Evolutionary conservation across 92 coral and sea anemone genomes (phyloP).

Genomic region (Nematostella vectensis): DNA sequence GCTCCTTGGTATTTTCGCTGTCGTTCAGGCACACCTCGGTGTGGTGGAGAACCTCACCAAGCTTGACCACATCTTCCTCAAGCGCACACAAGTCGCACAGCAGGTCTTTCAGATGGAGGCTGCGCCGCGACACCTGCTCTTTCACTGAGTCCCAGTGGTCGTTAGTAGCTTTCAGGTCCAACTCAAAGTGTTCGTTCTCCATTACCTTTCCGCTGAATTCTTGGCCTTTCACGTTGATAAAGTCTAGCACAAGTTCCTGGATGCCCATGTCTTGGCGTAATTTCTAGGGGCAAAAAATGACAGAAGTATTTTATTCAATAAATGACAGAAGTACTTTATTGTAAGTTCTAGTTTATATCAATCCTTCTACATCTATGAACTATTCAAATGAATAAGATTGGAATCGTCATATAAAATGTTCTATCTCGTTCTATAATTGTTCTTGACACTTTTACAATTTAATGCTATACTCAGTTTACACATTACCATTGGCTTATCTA

Average conservation of each 20-base stretch:
- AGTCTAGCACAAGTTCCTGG: conserved; percentile 83
- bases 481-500: no score
- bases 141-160: conserved; percentile 67
- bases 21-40: conserved; percentile 78
- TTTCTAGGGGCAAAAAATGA: conserved; percentile 22
- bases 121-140: conserved; percentile 42
- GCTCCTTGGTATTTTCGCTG: conserved; percentile 44
- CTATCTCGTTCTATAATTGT: no score
- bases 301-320: no score
- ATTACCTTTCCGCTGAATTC: conserved; percentile 61
- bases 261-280: conserved; percentile 67
- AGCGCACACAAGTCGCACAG: conserved; percentile 55
- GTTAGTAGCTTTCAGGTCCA: conserved; percentile 64
- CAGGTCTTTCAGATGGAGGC: conserved; percentile 40
- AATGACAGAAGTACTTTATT: no score
- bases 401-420: no score
- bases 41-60: conserved; percentile 66
- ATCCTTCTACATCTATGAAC: background rate
- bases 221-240: conserved; percentile 80
- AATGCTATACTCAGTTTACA: no score
- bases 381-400: no score
- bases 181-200: conserved; percentile 58
- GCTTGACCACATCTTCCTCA: conserved; percentile 50
- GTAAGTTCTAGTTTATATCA: no score
- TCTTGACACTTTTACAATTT: no score